A percentile compares a stretch with the other conserved stretches of the same genome.
Conservation (phyloP, 2,113 vertebrate genomes). For the Stercorarius parasiticus region DNA sequence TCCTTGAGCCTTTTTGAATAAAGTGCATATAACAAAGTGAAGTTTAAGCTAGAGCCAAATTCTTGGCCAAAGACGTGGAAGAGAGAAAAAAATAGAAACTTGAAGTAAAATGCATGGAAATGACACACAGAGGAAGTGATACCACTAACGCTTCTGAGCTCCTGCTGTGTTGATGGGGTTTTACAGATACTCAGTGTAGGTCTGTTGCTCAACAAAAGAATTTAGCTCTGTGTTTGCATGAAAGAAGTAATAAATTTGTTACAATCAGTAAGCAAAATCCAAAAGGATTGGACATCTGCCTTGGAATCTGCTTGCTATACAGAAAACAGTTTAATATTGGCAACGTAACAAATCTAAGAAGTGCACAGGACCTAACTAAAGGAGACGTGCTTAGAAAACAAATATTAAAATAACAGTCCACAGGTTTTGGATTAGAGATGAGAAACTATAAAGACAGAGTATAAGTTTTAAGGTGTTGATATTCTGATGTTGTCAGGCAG, state of each 20-base stretch:
- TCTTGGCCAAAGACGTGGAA: not conserved
- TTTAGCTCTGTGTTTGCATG: slow-evolving; percentile 30
- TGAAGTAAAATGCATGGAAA: not conserved
- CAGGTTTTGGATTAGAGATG: not conserved
- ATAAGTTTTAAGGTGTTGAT: not conserved
- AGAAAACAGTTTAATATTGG: slow-evolving; percentile 54
- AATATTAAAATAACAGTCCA: not conserved
- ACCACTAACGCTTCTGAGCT: not conserved
- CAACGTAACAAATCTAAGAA: slow-evolving; percentile 48
- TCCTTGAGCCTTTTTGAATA: not conserved
- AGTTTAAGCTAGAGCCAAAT: not conserved
- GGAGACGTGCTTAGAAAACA: slow-evolving; percentile 50
- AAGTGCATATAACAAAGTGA: not conserved
- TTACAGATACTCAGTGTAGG: not conserved
- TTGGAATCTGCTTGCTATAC: slow-evolving; percentile 48
- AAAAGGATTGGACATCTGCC: slow-evolving; percentile 57
- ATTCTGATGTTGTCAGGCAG: not conserved
- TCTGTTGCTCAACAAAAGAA: slow-evolving; percentile 47
- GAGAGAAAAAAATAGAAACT: not conserved
- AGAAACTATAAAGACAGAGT: not conserved
- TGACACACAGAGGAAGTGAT: not conserved
- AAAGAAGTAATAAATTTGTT: slow-evolving; percentile 48
- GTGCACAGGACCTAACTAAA: slow-evolving; percentile 53
- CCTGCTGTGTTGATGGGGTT: not conserved
- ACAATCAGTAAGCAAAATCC: slow-evolving; percentile 54